A percentile compares a stretch with the other conserved stretches of the same genome.
Evolutionary conservation across 2,113 vertebrate genomes (phyloP).

Genomic region (Cranoglanis bouderius): DNA sequence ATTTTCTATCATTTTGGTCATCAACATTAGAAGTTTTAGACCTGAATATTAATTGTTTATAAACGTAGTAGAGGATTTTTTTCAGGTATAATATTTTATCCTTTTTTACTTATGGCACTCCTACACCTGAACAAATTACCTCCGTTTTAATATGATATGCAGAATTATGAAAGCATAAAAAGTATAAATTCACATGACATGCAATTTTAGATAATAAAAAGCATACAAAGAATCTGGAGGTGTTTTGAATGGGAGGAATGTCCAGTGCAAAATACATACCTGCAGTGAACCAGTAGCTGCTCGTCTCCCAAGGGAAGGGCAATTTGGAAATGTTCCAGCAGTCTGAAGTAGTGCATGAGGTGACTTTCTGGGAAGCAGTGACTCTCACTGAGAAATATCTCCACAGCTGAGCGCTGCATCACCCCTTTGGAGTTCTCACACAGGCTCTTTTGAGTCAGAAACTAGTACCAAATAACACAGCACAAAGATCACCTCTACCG

Average conservation of each 20-base stretch:
- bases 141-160: too few species aligned
- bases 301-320: slow-evolving; percentile 88
- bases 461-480: slow-evolving; percentile 65
- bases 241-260: background rate
- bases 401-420: slow-evolving; percentile 81
- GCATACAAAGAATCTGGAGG: background rate
- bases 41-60: background rate
- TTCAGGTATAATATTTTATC: background rate
- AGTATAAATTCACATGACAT: background rate
- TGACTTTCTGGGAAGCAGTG: slow-evolving; percentile 85
- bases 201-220: background rate
- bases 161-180: too few species aligned
- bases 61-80: background rate
- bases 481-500: background rate
- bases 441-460: slow-evolving; percentile 77
- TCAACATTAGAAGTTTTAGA: background rate
- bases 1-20: background rate
- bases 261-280: slow-evolving; percentile 68
- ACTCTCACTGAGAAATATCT: slow-evolving; percentile 83
- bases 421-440: slow-evolving; percentile 84
- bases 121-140: background rate
- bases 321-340: slow-evolving; percentile 95
- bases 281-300: slow-evolving; percentile 90
- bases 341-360: slow-evolving; percentile 86
- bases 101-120: background rate